Base-by-base conservation (phyloP, 2,888 invertebrate species). In the Thymelicus lineola region DNA sequence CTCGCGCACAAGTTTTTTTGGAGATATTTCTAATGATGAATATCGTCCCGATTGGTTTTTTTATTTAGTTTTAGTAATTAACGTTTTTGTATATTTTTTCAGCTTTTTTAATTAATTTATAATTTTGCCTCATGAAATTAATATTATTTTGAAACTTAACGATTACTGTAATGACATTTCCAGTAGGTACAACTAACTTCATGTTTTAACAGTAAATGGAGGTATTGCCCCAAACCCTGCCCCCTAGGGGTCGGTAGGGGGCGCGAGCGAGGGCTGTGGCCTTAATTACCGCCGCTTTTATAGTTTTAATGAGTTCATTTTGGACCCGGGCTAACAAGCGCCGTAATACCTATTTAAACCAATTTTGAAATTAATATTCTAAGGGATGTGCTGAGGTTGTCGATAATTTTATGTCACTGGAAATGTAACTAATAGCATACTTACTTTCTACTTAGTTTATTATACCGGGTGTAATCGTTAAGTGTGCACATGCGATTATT, bases 261-360 rank as follows among this genome's bases (percentile, higher is more conserved):
- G 79, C 75, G 77, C 75, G 75, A 78, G 79, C 77, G 80, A 82
- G 83, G 85, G 84, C 86, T 82, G 84, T 82, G 89, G 89, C 85
- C 90, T 91, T 95, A 95, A 95, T 95, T 95, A 95, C 95, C 95
- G 94, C 94, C 93, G 95, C 95, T 95, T 95, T 95, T 95, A 95
- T 95, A 95, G 95, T 95, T 95, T 95, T 95, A 95, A 95, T 95
- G 95, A 95, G 95, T 95, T 95, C 95, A 95, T 95, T 93, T 93
- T 89, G 91, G 95, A 94, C 94, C 94, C 94, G 93, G 93, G 94
- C 95, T 94, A 95, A 95, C 93, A 93, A 93, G 93, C 92, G 90
- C 80, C 89, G 89, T 90, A 91, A 93, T 92, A 89, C 90, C 89
- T 91, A 91, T 93, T 93, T 91, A 90, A 93, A 91, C 86, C 93